phyloP scores from a whole-genome alignment of 92 coral and sea anemone genomes.

The Phenganax stokvisi region DNA sequence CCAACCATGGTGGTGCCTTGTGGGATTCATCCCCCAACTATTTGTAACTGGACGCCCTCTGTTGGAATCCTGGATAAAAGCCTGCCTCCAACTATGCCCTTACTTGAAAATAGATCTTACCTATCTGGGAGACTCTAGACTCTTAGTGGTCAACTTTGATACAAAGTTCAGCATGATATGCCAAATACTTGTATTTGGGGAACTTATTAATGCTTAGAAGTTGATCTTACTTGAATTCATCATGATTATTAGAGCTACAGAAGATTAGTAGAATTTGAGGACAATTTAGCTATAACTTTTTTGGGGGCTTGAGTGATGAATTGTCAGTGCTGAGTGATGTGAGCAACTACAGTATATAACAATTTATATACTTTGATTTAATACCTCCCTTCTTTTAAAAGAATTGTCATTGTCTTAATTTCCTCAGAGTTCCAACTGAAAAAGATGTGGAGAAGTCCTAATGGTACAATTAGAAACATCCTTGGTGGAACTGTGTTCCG shows the following conservation, averaged over 20 bases:
- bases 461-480: conserved; percentile 97
- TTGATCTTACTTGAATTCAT: too few species aligned
- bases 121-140: too few species aligned
- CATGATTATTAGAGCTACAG: too few species aligned
- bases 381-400: not conserved
- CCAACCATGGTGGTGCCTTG: too few species aligned
- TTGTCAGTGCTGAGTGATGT: not conserved
- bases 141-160: not conserved
- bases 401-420: not conserved
- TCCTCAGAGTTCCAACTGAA: conserved; percentile 75
- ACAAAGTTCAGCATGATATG: not conserved
- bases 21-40: too few species aligned
- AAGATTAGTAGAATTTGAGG: too few species aligned
- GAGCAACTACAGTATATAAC: not conserved
- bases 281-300: too few species aligned
- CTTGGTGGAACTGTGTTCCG: conserved; percentile 98
- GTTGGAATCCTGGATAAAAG: too few species aligned
- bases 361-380: not conserved
- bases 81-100: not conserved
- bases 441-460: conserved; percentile 99
- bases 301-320: too few species aligned
- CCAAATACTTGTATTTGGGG: too few species aligned
- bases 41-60: too few species aligned
- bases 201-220: too few species aligned
- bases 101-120: not conserved